A percentile compares a stretch with the other conserved stretches of the same genome.
Conservation (phyloP, 2,113 vertebrate species). For the Oncorhynchus mykiss region DNA sequence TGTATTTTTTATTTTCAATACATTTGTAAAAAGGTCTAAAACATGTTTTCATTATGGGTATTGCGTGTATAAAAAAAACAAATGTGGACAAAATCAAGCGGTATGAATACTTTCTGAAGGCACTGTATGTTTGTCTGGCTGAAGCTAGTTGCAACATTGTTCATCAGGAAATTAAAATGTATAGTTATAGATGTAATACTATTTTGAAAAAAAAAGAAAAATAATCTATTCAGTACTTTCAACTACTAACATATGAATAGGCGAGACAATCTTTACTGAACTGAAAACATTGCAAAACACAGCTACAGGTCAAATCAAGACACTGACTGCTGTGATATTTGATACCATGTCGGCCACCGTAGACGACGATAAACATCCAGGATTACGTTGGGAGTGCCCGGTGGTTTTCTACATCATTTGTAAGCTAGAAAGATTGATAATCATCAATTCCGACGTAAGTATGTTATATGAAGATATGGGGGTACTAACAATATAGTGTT, state of each 20-base stretch:
- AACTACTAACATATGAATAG: not conserved
- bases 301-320: conserved; percentile 27
- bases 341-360: conserved; percentile 57
- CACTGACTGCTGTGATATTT: not conserved
- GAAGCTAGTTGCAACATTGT: too few relatives aligned
- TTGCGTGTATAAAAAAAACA: too few relatives aligned
- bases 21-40: too few relatives aligned
- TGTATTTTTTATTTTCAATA: too few relatives aligned
- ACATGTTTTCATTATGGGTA: too few relatives aligned
- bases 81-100: too few relatives aligned
- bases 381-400: conserved; percentile 46
- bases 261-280: not conserved
- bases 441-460: not conserved
- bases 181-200: too few relatives aligned
- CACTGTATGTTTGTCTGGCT: too few relatives aligned
- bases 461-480: not conserved
- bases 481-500: not conserved
- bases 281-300: not conserved
- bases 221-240: too few relatives aligned
- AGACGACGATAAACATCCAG: conserved; percentile 62
- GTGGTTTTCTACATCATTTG: not conserved
- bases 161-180: too few relatives aligned
- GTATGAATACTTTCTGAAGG: too few relatives aligned
- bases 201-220: too few relatives aligned
- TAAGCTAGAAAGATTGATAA: not conserved